These are phyloP conservation scores for Venustoraphidia nigricollis DNA, from an alignment of 2,888 invertebrate species.

Conservation along the genomic window DNA sequence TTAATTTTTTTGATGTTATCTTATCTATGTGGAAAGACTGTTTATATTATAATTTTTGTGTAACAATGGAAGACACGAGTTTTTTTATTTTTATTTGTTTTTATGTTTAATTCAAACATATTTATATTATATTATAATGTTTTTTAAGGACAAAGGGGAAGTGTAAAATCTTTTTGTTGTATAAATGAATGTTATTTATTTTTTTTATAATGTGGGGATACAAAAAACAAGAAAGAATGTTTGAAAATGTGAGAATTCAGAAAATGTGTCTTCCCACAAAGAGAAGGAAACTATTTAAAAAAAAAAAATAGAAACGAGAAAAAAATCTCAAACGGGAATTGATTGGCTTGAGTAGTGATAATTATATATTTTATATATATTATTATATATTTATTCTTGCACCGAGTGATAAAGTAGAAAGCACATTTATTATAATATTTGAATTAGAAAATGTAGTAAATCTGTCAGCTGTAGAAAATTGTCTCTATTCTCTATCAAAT, in stretches of 20 bases:
- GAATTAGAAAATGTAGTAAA: too few relatives aligned
- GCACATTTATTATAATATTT: constrained; percentile 2
- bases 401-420: constrained; percentile 3
- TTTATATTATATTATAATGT: constrained; percentile 8
- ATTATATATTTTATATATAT: constrained; percentile 2
- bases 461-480: not conserved
- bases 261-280: constrained; percentile 74
- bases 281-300: constrained; percentile 26
- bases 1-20: constrained; percentile 28
- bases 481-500: not conserved
- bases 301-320: not conserved
- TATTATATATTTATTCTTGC: constrained; percentile 3
- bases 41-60: constrained; percentile 28
- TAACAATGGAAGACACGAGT: constrained; percentile 26
- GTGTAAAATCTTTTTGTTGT: constrained; percentile 5
- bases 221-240: not conserved
- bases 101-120: constrained; percentile 12
- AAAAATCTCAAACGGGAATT: constrained; percentile 11
- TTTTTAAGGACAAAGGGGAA: constrained; percentile 6
- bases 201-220: constrained; percentile 3
- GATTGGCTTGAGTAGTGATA: constrained; percentile 13
- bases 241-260: constrained; percentile 36
- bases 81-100: constrained; percentile 18
- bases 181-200: constrained; percentile 1
- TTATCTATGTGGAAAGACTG: constrained; percentile 70